These are phyloP conservation scores for Ophonus ardosiacus DNA, from an alignment of 2,888 invertebrate species.

Conservation along the genomic window DNA sequence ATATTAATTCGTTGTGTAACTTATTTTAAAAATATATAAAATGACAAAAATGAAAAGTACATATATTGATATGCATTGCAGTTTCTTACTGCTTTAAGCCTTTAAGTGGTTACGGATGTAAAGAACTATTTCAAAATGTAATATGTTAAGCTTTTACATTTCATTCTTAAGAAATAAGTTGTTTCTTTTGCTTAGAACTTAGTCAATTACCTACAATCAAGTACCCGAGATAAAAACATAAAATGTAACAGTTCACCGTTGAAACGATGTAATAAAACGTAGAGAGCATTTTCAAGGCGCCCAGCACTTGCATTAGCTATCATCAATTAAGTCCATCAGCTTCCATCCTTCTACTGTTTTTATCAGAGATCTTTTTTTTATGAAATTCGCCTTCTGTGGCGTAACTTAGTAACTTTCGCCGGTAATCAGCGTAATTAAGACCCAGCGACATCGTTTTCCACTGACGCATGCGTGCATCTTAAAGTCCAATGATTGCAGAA, in stretches of 20 bases:
- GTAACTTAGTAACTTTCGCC: conserved; percentile 35
- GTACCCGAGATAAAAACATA: background rate
- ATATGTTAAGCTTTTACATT: too few relatives aligned
- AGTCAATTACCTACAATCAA: background rate
- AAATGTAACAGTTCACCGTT: background rate
- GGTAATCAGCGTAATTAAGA: conserved; percentile 36
- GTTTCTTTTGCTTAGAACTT: too few relatives aligned
- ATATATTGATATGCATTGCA: too few relatives aligned
- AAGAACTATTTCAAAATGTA: too few relatives aligned
- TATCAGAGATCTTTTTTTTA: conserved; percentile 30
- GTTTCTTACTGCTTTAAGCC: too few relatives aligned
- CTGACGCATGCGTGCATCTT: conserved; percentile 12
- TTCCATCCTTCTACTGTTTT: conserved; percentile 19
- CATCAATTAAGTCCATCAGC: conserved; percentile 32
- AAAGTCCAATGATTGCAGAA: background rate
- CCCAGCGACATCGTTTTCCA: conserved; percentile 28
- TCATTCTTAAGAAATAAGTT: too few relatives aligned
- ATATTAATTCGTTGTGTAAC: too few relatives aligned
- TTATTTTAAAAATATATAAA: too few relatives aligned
- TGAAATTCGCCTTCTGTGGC: conserved; percentile 34
- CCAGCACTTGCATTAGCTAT: background rate
- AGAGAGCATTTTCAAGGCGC: background rate
- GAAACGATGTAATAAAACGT: background rate
- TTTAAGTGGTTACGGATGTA: too few relatives aligned
- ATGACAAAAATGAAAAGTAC: too few relatives aligned